Conservation (phyloP, 2,797 vertebrate species). For the Zalophus californianus region DNA sequence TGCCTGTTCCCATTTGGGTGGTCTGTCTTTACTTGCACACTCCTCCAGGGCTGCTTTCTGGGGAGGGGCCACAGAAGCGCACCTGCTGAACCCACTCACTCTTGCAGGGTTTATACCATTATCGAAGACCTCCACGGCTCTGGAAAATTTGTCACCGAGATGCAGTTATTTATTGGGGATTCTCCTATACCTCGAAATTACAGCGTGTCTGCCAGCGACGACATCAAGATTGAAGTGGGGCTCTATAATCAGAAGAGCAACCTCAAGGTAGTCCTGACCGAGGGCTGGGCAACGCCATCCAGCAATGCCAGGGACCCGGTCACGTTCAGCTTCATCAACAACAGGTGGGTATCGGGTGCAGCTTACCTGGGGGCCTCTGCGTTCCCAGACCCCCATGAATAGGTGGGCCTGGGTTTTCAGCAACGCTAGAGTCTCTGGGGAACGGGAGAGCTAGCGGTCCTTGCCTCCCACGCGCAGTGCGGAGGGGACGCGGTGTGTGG, state of each 20-base stretch:
- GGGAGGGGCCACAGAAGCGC: background rate
- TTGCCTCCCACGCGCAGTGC: rapidly evolving
- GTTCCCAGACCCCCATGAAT: background rate
- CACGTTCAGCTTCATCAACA: slow-evolving; percentile 89
- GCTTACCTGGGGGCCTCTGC: background rate
- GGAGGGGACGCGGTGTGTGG: rapidly evolving
- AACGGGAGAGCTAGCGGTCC: background rate
- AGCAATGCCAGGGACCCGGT: slow-evolving; percentile 82
- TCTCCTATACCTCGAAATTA: slow-evolving; percentile 91
- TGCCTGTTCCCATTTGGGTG: rapidly evolving
- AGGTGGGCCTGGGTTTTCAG: too few relatives aligned
- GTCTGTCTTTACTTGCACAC: rapidly evolving
- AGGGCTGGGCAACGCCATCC: slow-evolving; percentile 95
- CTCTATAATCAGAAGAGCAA: slow-evolving; percentile 89
- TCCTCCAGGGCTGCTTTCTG: rapidly evolving
- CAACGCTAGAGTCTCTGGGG: rapidly evolving
- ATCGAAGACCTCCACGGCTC: slow-evolving; percentile 89
- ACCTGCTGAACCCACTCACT: rapidly evolving
- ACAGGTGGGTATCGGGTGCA: slow-evolving; percentile 87
- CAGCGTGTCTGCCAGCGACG: slow-evolving; percentile 89
- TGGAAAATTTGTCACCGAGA: slow-evolving; percentile 90
- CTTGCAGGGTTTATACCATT: slow-evolving; percentile 89
- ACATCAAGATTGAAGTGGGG: slow-evolving; percentile 91
- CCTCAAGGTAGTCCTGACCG: slow-evolving; percentile 92
- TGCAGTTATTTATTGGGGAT: slow-evolving; percentile 91